Percentiles rank a stretch among this genome's conserved stretches.
Evolutionary conservation across 2,888 invertebrate genomes (phyloP).

Genomic region (Diadromus collaris): DNA sequence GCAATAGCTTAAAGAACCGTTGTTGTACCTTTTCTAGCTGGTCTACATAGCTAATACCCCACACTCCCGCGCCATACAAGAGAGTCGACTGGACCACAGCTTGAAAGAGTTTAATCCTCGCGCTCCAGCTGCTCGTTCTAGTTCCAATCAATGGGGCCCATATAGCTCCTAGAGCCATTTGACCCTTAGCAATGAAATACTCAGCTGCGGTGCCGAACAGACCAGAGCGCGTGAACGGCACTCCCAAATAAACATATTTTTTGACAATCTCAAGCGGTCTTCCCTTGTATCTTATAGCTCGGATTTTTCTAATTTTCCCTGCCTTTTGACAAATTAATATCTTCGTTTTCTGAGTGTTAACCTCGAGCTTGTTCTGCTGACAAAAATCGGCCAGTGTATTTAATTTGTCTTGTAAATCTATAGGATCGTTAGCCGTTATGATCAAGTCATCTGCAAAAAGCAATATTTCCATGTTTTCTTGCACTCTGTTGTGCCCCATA

Average conservation of each 20-base stretch:
- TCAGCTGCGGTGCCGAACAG: constrained; percentile 7
- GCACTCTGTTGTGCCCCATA: constrained; percentile 12
- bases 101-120: constrained; percentile 31
- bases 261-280: constrained; percentile 20
- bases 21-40: constrained; percentile 38
- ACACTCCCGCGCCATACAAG: constrained; percentile 30
- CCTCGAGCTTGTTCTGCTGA: constrained; percentile 14
- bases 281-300: constrained; percentile 21
- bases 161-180: constrained; percentile 33
- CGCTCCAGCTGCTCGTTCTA: constrained; percentile 21
- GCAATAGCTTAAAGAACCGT: constrained; percentile 11
- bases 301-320: background rate
- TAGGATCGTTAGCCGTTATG: constrained; percentile 16
- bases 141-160: constrained; percentile 18
- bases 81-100: constrained; percentile 13
- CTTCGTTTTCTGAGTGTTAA: constrained; percentile 29
- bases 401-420: constrained; percentile 43
- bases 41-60: constrained; percentile 12
- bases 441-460: constrained; percentile 53
- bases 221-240: constrained; percentile 29
- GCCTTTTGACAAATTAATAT: constrained; percentile 44
- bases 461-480: constrained; percentile 34
- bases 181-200: constrained; percentile 17
- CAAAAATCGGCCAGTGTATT: constrained; percentile 36
- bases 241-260: constrained; percentile 44